These are phyloP conservation scores for Zygaena filipendulae DNA, from an alignment of 2,888 invertebrate species.

Conservation along the genomic window DNA sequence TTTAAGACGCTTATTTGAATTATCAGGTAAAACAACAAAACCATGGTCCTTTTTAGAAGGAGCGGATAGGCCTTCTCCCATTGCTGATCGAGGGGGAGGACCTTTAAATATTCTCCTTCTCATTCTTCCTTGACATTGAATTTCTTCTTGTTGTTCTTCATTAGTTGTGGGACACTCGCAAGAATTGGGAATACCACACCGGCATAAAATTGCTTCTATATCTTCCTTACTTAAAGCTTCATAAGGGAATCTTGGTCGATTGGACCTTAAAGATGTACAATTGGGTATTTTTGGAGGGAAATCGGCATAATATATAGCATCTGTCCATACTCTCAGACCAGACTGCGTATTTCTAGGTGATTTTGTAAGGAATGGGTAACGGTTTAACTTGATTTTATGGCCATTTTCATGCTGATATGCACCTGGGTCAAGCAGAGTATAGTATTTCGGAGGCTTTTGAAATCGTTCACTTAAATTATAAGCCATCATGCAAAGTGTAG, in stretches of 20 bases:
- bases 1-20: constrained; percentile 21
- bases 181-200: constrained; percentile 29
- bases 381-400: constrained; percentile 20
- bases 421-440: constrained; percentile 39
- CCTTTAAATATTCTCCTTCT: constrained; percentile 36
- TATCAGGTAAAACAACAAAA: constrained; percentile 20
- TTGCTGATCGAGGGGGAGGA: no score
- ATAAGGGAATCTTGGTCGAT: constrained; percentile 41
- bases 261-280: constrained; percentile 34
- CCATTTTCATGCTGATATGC: constrained; percentile 28
- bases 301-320: constrained; percentile 28
- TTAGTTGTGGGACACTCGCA: constrained; percentile 35
- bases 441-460: constrained; percentile 23
- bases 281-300: constrained; percentile 30
- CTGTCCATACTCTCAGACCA: constrained; percentile 31
- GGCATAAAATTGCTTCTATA: constrained; percentile 36
- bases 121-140: constrained; percentile 33
- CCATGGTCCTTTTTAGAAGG: no score
- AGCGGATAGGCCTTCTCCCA: no score
- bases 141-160: constrained; percentile 17
- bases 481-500: no score
- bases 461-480: constrained; percentile 34
- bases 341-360: constrained; percentile 24
- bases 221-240: constrained; percentile 36
- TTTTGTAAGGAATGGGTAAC: constrained; percentile 37